These are phyloP conservation scores for Acyrthosiphon pisum DNA, from an alignment of 1,140 invertebrate genomes.

Conservation along the genomic window DNA sequence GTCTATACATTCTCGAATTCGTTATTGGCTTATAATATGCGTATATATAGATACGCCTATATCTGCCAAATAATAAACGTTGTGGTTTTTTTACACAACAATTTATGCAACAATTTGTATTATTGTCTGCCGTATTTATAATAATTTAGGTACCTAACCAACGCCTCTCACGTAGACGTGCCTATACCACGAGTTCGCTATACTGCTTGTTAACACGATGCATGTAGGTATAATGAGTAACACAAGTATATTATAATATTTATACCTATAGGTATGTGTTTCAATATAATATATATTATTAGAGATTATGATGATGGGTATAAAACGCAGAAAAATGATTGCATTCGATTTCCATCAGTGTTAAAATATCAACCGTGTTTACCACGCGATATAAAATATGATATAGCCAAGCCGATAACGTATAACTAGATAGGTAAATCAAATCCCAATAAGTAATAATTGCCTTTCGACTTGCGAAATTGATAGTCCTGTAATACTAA, in stretches of 20 bases:
- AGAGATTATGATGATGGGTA: neutral
- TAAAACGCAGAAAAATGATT: neutral
- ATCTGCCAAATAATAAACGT: neutral
- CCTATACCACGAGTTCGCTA: neutral
- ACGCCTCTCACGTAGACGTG: neutral
- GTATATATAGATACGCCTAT: neutral
- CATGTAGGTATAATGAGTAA: neutral
- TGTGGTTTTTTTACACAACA: neutral
- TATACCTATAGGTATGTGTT: neutral
- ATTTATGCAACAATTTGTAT: constrained; percentile 39
- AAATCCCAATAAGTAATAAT: neutral
- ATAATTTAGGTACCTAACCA: neutral
- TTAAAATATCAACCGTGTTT: neutral
- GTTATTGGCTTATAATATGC: neutral
- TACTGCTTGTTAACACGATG: neutral
- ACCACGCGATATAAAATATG: neutral
- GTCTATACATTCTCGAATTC: neutral
- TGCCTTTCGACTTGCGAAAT: neutral
- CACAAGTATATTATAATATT: neutral
- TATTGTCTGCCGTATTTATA: constrained; percentile 25
- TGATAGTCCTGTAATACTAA: neutral
- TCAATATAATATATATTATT: constrained; percentile 8
- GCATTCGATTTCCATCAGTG: neutral
- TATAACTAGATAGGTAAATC: neutral
- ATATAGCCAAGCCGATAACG: neutral